A percentile compares a stretch with the other conserved stretches of the same genome.
Evolutionary conservation across 1,140 invertebrate genomes (phyloP).

Genomic region (Cyrtorhinus lividipennis): DNA sequence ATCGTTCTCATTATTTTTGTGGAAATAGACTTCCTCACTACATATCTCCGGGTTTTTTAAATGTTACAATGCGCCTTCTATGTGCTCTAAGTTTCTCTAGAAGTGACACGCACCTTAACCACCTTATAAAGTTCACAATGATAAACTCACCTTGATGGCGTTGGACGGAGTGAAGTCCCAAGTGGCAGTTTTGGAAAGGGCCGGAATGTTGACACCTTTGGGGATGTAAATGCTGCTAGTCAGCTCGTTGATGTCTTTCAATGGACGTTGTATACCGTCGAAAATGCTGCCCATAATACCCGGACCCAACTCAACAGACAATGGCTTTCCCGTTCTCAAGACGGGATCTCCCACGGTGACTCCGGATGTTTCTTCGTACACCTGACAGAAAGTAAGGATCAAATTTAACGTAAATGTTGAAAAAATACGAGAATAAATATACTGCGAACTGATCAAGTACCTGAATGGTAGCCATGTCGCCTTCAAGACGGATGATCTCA

Average conservation of each 20-base stretch:
- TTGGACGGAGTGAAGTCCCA: constrained; percentile 91
- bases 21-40: too few species aligned
- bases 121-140: too few species aligned
- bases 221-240: constrained; percentile 98
- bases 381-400: too few species aligned
- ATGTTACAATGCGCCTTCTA: too few species aligned
- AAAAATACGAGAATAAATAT: too few species aligned
- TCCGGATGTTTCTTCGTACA: constrained; percentile 99
- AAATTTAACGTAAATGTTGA: constrained; percentile 7
- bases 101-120: too few species aligned
- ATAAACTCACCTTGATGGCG: constrained; percentile 63
- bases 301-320: constrained; percentile 97
- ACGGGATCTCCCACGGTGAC: constrained; percentile 99
- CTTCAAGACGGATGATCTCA: constrained; percentile 98
- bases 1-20: too few species aligned
- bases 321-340: constrained; percentile 89
- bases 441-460: constrained; percentile 31
- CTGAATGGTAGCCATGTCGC: constrained; percentile 99
- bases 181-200: constrained; percentile 58
- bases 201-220: constrained; percentile 91
- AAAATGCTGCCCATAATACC: constrained; percentile 99
- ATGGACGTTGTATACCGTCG: constrained; percentile 96
- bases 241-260: constrained; percentile 90
- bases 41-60: too few species aligned
- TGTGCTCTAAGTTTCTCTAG: too few species aligned